A percentile compares a stretch with the other conserved stretches of the same genome.
phyloP scores from a whole-genome alignment of 1,140 invertebrate genomes.

The Sinella curviseta region DNA sequence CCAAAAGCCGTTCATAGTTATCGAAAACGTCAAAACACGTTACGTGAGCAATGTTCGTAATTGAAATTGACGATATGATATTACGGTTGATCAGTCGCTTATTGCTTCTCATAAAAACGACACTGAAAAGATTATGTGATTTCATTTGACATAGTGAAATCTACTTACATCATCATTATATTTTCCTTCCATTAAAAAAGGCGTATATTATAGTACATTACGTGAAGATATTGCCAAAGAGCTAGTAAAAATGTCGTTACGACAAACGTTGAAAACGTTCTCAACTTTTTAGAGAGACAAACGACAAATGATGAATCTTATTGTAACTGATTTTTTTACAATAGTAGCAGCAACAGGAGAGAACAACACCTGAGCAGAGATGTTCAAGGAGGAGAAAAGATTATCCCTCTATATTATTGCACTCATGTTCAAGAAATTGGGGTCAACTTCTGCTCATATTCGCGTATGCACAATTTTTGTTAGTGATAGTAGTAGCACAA shows the following conservation, averaged over 20 bases:
- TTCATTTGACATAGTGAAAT: not conserved
- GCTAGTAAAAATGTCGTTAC: not conserved
- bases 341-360: not conserved
- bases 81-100: not conserved
- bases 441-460: conserved; percentile 10
- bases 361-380: too few relatives aligned
- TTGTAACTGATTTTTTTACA: too few relatives aligned
- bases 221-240: too few relatives aligned
- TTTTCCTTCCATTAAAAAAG: too few relatives aligned
- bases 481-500: too few relatives aligned
- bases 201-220: too few relatives aligned
- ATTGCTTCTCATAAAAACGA: not conserved
- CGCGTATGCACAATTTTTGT: too few relatives aligned
- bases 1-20: too few relatives aligned
- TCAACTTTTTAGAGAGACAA: not conserved
- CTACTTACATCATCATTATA: not conserved
- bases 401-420: too few relatives aligned
- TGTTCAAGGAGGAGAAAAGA: too few relatives aligned
- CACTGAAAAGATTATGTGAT: not conserved
- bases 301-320: too few relatives aligned
- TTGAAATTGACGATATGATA: not conserved
- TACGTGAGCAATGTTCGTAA: not conserved
- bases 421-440: not conserved
- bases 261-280: not conserved
- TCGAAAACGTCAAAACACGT: not conserved